Conservation (phyloP, 2,888 invertebrate species). For the Catocala nupta region DNA sequence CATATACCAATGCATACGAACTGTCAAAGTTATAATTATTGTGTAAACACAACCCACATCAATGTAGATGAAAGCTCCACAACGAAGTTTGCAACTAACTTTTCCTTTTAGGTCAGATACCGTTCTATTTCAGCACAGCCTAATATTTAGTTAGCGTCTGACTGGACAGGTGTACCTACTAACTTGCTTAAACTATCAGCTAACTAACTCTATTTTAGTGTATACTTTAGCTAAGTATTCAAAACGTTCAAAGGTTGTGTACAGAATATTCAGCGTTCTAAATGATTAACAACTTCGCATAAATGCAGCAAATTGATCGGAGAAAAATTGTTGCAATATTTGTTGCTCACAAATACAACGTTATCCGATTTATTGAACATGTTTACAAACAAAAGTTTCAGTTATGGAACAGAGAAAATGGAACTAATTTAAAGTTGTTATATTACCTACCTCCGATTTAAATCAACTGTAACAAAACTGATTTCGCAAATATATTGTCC, state of each 20-base stretch:
- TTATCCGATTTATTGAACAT: no score
- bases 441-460: no score
- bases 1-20: no score
- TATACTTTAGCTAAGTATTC: not conserved
- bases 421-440: no score
- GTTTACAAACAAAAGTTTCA: no score
- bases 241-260: not conserved
- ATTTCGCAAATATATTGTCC: no score
- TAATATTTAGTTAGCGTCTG: constrained; percentile 1
- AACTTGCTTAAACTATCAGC: not conserved
- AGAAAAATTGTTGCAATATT: no score
- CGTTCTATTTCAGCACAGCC: not conserved
- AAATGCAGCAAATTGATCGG: not conserved
- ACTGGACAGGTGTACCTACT: constrained; percentile 2
- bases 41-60: constrained; percentile 1
- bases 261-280: not conserved
- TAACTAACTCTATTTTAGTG: not conserved
- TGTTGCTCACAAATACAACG: no score
- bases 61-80: not conserved
- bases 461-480: no score
- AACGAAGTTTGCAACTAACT: not conserved
- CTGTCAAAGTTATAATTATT: not conserved
- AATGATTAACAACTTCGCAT: not conserved
- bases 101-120: not conserved
- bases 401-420: no score